Percentiles rank a stretch among this genome's conserved stretches.
Evolutionary conservation across 2,888 invertebrate genomes (phyloP).

Genomic region (Halocaridina rubra): DNA sequence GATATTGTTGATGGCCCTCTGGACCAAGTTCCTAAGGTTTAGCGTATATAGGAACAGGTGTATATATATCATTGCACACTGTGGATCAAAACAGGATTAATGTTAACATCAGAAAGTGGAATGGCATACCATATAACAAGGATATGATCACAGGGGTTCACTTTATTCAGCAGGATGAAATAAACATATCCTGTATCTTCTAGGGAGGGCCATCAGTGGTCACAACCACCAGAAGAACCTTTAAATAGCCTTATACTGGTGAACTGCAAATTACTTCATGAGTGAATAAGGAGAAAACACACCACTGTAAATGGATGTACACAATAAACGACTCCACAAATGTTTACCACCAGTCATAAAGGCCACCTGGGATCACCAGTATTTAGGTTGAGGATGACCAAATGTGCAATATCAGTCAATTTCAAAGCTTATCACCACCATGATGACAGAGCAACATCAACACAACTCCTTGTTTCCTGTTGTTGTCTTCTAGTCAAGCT

Average conservation of each 20-base stretch:
- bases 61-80: slow-evolving; percentile 54
- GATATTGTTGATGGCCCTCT: slow-evolving; percentile 36
- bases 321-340: no score
- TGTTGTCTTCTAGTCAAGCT: slow-evolving; percentile 10
- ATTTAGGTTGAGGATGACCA: slow-evolving; percentile 32
- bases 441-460: no score
- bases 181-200: slow-evolving; percentile 3
- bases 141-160: slow-evolving; percentile 54
- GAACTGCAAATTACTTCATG: no score
- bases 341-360: slow-evolving; percentile 3
- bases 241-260: slow-evolving; percentile 28
- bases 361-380: slow-evolving; percentile 18
- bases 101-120: slow-evolving; percentile 58
- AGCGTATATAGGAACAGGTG: slow-evolving; percentile 49
- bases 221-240: slow-evolving; percentile 20
- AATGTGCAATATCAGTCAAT: neutral
- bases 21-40: slow-evolving; percentile 47
- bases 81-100: slow-evolving; percentile 57
- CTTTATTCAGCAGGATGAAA: slow-evolving; percentile 38
- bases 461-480: no score
- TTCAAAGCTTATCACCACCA: slow-evolving; percentile 15
- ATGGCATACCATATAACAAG: slow-evolving; percentile 58
- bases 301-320: no score
- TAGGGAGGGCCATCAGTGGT: slow-evolving; percentile 39
- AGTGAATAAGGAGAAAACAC: no score